Evolutionary conservation across 2,888 invertebrate species (phyloP).

Genomic region (Chorisops tibialis): DNA sequence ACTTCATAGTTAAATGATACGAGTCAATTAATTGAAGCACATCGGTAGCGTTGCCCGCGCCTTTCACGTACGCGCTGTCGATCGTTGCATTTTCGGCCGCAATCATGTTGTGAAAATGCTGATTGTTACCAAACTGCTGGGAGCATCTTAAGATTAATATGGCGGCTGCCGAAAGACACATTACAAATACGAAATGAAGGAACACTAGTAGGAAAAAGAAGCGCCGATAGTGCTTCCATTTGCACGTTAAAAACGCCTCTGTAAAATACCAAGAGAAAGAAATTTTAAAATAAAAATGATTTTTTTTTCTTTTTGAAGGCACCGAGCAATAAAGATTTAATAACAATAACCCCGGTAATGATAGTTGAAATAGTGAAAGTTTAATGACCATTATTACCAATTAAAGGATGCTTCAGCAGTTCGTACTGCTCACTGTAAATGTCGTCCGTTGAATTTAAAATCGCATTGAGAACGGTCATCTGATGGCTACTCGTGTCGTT

Average conservation of each 20-base stretch:
- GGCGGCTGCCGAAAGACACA: slow-evolving; percentile 45
- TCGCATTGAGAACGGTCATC: slow-evolving; percentile 51
- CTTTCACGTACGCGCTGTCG: too few relatives aligned
- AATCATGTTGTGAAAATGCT: background rate
- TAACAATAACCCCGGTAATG: background rate
- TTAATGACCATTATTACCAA: slow-evolving; percentile 41
- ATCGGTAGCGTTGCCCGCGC: background rate
- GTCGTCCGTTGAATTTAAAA: slow-evolving; percentile 49
- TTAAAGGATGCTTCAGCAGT: slow-evolving; percentile 53
- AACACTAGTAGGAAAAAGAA: slow-evolving; percentile 53
- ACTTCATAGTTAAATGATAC: slow-evolving; percentile 25
- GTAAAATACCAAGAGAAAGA: slow-evolving; percentile 14
- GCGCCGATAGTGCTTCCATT: slow-evolving; percentile 54
- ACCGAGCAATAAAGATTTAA: slow-evolving; percentile 31
- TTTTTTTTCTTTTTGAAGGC: too few relatives aligned
- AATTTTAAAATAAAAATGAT: background rate
- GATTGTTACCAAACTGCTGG: slow-evolving; percentile 9
- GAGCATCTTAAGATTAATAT: slow-evolving; percentile 28
- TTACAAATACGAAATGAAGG: slow-evolving; percentile 49
- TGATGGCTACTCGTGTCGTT: slow-evolving; percentile 44
- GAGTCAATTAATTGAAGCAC: background rate
- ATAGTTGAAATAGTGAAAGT: background rate
- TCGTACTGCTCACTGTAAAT: slow-evolving; percentile 40
- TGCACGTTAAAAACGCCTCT: slow-evolving; percentile 53
- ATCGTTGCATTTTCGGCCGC: background rate